phyloP scores from a whole-genome alignment of 23 tunicate genomes.

The Styela plicata region DNA sequence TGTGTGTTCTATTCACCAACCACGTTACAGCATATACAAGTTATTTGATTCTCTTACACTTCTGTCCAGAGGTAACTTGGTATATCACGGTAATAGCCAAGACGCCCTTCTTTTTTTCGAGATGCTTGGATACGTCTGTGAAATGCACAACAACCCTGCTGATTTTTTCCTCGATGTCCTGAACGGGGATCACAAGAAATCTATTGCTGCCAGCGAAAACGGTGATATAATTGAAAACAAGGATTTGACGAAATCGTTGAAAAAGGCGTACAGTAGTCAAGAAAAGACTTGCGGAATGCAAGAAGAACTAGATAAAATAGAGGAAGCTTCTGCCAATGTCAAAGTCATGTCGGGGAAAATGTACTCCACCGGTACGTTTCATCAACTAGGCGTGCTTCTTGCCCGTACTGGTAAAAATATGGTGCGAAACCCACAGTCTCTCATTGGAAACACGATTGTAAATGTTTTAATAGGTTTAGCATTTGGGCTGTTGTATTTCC shows the following conservation, averaged over 20 bases:
- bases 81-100: conserved; percentile 67
- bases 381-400: conserved; percentile 61
- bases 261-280: neutral
- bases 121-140: conserved; percentile 69
- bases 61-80: conserved; percentile 59
- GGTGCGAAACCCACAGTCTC: conserved; percentile 70
- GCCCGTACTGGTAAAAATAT: conserved; percentile 64
- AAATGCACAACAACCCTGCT: conserved; percentile 90
- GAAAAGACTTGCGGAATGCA: neutral
- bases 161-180: conserved; percentile 88
- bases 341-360: neutral
- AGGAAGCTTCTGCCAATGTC: neutral
- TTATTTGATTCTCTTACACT: conserved; percentile 74
- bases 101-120: conserved; percentile 63
- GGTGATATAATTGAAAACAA: neutral
- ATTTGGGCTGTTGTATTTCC: conserved; percentile 79
- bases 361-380: conserved; percentile 58
- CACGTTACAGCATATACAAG: conserved; percentile 77
- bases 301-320: conserved; percentile 8
- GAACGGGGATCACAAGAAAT: conserved; percentile 56
- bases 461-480: conserved; percentile 70
- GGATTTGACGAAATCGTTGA: neutral
- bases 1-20: conserved; percentile 89
- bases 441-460: conserved; percentile 64
- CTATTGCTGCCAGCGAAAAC: conserved; percentile 8